Base-by-base conservation (phyloP, 2,888 invertebrate species). In the Anarsia innoxiella region DNA sequence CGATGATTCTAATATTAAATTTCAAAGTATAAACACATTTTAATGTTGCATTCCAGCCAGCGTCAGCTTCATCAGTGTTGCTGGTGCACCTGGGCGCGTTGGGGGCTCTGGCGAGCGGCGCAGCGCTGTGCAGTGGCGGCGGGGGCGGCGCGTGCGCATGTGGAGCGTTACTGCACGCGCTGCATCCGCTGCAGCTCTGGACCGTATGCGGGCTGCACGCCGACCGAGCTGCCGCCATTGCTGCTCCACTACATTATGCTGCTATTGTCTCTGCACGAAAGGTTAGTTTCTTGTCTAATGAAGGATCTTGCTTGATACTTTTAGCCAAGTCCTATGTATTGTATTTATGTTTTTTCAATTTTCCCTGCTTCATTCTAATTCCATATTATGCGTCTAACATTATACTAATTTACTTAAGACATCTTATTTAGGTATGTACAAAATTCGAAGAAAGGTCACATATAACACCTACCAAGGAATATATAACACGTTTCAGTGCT, bases 131-230 rank as follows among this genome's bases (percentile, higher is more conserved):
- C 46, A 78, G 90, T 3, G 88, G 90, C 41, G 70, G 87, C 26
- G 88, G 88, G 46, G 86, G 88, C 33, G 89, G 89, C 30, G 83
- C 86, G 5, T 92, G 92, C 66, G 73, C 90, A 0, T 90, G 91
- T 51, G 89, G 92, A 25, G 90, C 91, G 43, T 70, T 92, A 28
- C 86, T 91, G 45, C 89, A 90, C 14, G 86, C 92, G 2, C 82
- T 93, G 31, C 91, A 93, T 55, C 92, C 93, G 2, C 82, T 93
- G 41, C 90, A 90, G 27, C 77, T 92, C 46, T 93, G 93, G 93
- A 93, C 93, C 2, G 89, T 93, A 19, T 92, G 92, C 49, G 93
- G 93, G 2, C 83, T 93, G 43, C 93, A 93, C 59, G 92, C 91
- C 40, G 92, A 92, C 71, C 84, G 93, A 42, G 93, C 92, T 45